Evolutionary conservation across 1,140 invertebrate species (phyloP).

Genomic region (Mesaphorura yosii): DNA sequence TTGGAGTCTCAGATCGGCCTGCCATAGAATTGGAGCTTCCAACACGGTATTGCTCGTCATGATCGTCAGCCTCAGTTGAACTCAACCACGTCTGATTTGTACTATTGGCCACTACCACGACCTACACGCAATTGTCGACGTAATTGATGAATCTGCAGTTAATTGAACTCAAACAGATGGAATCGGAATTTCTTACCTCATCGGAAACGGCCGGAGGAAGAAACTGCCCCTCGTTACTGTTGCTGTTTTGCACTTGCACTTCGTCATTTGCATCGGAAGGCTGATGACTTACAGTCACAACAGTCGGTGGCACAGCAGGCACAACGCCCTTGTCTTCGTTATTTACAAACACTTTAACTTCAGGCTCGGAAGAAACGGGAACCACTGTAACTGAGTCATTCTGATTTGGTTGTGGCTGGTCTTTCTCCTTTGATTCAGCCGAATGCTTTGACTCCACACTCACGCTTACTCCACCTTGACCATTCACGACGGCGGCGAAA

Average conservation of each 20-base stretch:
- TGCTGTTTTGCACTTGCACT: too few species aligned
- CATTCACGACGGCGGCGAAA: too few species aligned
- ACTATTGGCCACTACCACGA: slow-evolving; percentile 31
- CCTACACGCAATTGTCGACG: slow-evolving; percentile 9
- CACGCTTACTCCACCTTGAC: too few species aligned
- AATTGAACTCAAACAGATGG: background rate
- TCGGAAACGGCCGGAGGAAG: slow-evolving; percentile 7
- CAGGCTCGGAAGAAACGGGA: slow-evolving; percentile 21
- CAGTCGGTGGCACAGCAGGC: slow-evolving; percentile 8
- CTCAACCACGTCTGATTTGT: slow-evolving; percentile 32
- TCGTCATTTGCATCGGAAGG: too few species aligned
- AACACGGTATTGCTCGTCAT: background rate
- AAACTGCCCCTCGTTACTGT: too few species aligned
- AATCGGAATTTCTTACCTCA: slow-evolving; percentile 15
- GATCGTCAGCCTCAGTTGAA: slow-evolving; percentile 26
- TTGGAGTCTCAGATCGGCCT: background rate
- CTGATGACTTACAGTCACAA: slow-evolving; percentile 22
- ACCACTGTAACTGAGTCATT: slow-evolving; percentile 27
- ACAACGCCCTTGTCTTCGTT: slow-evolving; percentile 17
- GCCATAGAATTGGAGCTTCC: background rate
- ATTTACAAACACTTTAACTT: slow-evolving; percentile 21
- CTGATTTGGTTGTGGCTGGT: background rate
- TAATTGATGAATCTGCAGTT: background rate
- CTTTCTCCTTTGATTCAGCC: too few species aligned
- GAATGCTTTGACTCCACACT: too few species aligned